phyloP scores from a whole-genome alignment of 2,113 vertebrate species.

The Sebastes fasciatus region DNA sequence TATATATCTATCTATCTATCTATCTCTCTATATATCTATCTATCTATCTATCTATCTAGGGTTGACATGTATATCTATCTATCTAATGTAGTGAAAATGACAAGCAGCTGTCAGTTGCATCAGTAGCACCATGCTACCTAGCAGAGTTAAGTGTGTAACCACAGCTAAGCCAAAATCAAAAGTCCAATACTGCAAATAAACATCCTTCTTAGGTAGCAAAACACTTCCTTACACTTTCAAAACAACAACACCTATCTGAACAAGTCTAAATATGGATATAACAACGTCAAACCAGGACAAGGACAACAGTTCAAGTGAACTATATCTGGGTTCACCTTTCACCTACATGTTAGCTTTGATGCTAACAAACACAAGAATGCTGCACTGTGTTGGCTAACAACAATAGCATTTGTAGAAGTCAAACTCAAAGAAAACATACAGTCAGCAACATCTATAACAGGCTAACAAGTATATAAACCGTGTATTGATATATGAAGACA shows the following conservation, averaged over 20 bases:
- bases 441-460: neutral
- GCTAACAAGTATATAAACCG: fast-evolving
- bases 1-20: too few species aligned
- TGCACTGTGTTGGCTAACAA: neutral
- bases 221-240: neutral
- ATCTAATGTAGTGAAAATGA: neutral
- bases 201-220: neutral
- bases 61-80: too few species aligned
- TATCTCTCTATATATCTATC: too few species aligned
- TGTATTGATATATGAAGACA: fast-evolving
- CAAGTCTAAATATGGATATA: neutral
- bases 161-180: neutral
- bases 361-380: slow-evolving; percentile 40
- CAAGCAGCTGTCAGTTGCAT: slow-evolving; percentile 21
- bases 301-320: slow-evolving; percentile 38
- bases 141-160: neutral
- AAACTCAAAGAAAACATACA: too few species aligned
- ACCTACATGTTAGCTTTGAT: slow-evolving; percentile 70
- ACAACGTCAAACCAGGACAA: neutral
- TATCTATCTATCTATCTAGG: too few species aligned
- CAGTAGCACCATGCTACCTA: slow-evolving; percentile 23
- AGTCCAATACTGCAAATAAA: neutral
- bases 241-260: neutral
- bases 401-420: neutral
- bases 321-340: slow-evolving; percentile 65